phyloP scores from a whole-genome alignment of 2,888 invertebrate species.

The Glaucopsyche alexis region DNA sequence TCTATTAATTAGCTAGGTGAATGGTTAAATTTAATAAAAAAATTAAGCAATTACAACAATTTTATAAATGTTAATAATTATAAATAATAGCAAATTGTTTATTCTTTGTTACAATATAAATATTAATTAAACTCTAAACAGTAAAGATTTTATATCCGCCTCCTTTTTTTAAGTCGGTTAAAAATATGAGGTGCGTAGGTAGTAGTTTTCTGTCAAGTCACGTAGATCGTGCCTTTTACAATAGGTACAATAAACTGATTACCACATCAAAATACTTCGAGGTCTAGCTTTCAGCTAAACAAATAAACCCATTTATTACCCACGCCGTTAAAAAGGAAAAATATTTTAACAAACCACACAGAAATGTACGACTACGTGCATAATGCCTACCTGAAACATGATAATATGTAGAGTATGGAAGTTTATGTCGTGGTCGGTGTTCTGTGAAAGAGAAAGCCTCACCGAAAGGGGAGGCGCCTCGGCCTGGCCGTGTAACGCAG shows the following conservation, averaged over 20 bases:
- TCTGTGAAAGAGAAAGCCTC: conserved; percentile 55
- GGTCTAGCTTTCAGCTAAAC: neutral
- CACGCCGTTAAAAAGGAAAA: neutral
- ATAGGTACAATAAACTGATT: neutral
- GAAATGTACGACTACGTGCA: neutral
- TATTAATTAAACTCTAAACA: too few relatives aligned
- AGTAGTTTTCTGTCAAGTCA: neutral
- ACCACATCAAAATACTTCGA: neutral
- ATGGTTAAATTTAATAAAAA: too few relatives aligned
- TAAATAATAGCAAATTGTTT: too few relatives aligned
- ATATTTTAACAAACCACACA: conserved; percentile 4
- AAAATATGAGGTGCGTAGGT: neutral
- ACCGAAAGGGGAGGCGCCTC: conserved; percentile 63
- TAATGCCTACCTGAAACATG: conserved; percentile 15
- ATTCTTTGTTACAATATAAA: too few relatives aligned
- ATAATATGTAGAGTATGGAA: neutral
- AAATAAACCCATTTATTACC: neutral
- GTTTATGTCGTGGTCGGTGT: neutral
- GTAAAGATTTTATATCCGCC: too few relatives aligned
- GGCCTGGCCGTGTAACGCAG: conserved; percentile 40
- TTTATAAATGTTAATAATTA: too few relatives aligned
- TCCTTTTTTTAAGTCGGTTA: too few relatives aligned
- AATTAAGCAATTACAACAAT: too few relatives aligned
- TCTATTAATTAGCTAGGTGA: too few relatives aligned
- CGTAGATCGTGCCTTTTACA: neutral